phyloP scores from a whole-genome alignment of 2,113 vertebrate species.

The Marmota monax region DNA sequence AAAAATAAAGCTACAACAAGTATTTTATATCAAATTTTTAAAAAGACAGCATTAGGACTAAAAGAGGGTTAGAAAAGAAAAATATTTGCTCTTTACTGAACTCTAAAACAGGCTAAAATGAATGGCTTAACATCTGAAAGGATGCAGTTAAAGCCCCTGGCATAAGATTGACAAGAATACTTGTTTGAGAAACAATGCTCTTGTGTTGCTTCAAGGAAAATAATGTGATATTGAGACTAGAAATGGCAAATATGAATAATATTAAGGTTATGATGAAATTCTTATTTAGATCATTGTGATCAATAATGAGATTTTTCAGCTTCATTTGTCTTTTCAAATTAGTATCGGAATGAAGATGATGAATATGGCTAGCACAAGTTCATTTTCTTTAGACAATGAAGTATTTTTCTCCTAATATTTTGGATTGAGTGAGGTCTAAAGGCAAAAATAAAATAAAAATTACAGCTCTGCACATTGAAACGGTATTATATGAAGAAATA shows the following conservation, averaged over 20 bases:
- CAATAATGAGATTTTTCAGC: not conserved
- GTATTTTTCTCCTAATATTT: not conserved
- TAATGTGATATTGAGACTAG: not conserved
- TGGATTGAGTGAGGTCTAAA: not conserved
- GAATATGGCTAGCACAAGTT: not conserved
- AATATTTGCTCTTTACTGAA: not conserved
- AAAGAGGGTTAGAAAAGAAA: not conserved
- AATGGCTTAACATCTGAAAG: not conserved
- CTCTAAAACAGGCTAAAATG: not conserved
- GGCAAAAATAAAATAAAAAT: slow-evolving; percentile 57
- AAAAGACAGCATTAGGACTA: not conserved
- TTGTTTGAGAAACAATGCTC: not conserved
- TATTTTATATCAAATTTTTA: not conserved
- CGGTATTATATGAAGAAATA: not conserved
- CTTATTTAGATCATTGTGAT: slow-evolving; percentile 15
- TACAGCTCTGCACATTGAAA: not conserved
- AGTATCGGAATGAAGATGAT: not conserved
- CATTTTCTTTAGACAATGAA: not conserved
- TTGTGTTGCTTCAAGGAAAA: not conserved
- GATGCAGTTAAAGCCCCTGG: not conserved
- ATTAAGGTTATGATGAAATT: not conserved
- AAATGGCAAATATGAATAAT: slow-evolving; percentile 17
- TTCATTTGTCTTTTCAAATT: not conserved
- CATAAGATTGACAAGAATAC: not conserved
- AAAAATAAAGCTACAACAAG: accelerated